These are phyloP conservation scores for Coptotermes formosanus DNA, from an alignment of 1,140 invertebrate species.

Conservation along the genomic window DNA sequence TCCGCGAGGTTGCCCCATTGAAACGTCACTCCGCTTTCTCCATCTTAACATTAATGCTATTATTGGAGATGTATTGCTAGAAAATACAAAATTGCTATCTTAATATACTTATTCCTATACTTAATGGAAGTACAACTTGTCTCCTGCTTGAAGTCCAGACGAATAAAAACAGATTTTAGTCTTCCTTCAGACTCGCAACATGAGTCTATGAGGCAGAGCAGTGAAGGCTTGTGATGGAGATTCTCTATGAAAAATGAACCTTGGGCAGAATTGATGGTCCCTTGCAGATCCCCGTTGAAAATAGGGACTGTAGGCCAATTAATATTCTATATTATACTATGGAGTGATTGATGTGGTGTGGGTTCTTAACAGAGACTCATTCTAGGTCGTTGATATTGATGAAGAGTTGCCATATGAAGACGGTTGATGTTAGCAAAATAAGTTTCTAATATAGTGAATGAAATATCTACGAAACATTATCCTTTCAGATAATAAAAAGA, in stretches of 20 bases:
- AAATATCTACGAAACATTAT: background rate
- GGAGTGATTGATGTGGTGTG: background rate
- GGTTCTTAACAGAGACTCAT: background rate
- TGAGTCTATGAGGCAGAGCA: background rate
- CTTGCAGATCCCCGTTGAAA: background rate
- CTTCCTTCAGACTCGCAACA: background rate
- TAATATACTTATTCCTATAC: background rate
- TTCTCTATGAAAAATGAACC: conserved; percentile 12
- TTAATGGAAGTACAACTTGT: background rate
- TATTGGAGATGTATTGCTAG: too few relatives aligned
- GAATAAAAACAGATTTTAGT: background rate
- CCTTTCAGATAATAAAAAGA: background rate
- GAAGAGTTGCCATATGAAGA: background rate
- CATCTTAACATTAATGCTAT: too few relatives aligned
- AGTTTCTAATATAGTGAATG: background rate
- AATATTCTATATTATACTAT: background rate
- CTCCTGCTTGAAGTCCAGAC: background rate
- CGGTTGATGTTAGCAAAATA: background rate
- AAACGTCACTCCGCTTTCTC: too few relatives aligned
- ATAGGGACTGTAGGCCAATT: background rate
- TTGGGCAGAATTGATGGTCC: background rate
- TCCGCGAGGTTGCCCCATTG: too few relatives aligned
- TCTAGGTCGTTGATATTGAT: background rate
- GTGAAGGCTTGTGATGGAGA: background rate
- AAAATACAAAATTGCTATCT: too few relatives aligned